These are phyloP conservation scores for Dendrolimus pini DNA, from an alignment of 2,888 invertebrate species.

Conservation along the genomic window DNA sequence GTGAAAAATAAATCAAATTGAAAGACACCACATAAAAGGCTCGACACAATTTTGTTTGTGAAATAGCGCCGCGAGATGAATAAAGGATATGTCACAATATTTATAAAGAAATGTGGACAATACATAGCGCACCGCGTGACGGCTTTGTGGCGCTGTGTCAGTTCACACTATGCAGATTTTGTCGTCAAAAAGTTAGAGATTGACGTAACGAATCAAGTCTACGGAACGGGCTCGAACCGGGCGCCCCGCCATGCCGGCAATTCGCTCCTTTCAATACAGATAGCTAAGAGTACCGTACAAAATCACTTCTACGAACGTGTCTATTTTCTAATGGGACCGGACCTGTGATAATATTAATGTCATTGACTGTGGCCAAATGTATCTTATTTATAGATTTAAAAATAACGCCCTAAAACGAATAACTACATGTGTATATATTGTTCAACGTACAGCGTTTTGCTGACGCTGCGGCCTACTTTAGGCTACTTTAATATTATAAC, in stretches of 20 bases:
- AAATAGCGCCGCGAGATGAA: constrained; percentile 61
- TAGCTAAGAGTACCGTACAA: constrained; percentile 64
- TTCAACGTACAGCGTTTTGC: no score
- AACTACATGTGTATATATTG: no score
- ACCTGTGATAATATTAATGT: no score
- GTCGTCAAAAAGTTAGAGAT: constrained; percentile 61
- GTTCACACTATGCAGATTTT: constrained; percentile 72
- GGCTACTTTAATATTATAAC: no score
- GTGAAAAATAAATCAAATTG: constrained; percentile 73
- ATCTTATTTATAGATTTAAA: no score
- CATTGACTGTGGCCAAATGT: no score
- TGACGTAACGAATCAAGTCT: constrained; percentile 71
- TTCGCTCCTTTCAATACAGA: constrained; percentile 48
- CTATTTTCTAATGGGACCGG: constrained; percentile 38
- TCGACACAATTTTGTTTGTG: constrained; percentile 66
- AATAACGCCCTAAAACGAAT: no score
- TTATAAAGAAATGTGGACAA: constrained; percentile 73
- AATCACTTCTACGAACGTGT: constrained; percentile 67
- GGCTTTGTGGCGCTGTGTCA: constrained; percentile 64
- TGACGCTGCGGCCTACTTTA: no score
- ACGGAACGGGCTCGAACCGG: constrained; percentile 27
- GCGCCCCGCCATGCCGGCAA: constrained; percentile 54
- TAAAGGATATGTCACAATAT: constrained; percentile 75
- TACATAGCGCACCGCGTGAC: constrained; percentile 49
- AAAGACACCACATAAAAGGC: constrained; percentile 63